Evolutionary conservation across 2,888 invertebrate species (phyloP).

Genomic region (Apoderus coryli): DNA sequence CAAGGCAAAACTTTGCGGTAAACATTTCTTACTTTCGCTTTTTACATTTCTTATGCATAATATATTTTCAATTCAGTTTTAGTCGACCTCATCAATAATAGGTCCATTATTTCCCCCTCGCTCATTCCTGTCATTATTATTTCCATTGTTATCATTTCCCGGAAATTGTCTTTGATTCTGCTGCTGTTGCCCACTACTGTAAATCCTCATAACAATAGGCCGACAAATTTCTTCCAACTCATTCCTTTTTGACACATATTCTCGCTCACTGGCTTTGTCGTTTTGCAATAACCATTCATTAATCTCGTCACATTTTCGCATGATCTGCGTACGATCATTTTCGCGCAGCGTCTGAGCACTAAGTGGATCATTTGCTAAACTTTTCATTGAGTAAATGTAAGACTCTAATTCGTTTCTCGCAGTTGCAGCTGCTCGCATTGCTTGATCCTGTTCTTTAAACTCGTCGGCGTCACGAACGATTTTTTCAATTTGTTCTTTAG

Average conservation of each 20-base stretch:
- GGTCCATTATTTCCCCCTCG: constrained; percentile 24
- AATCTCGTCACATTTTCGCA: constrained; percentile 38
- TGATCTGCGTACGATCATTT: constrained; percentile 25
- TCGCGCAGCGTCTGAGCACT: no score
- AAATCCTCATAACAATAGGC: constrained; percentile 36
- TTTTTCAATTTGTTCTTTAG: constrained; percentile 46
- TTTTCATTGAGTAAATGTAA: constrained; percentile 24
- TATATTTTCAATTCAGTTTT: no score
- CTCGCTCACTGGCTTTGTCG: constrained; percentile 43
- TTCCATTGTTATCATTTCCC: constrained; percentile 7
- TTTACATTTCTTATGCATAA: no score
- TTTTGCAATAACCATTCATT: constrained; percentile 50
- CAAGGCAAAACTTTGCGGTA: no score
- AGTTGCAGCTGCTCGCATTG: constrained; percentile 35
- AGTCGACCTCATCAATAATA: constrained; percentile 26
- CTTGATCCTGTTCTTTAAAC: constrained; percentile 40
- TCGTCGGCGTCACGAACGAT: constrained; percentile 41
- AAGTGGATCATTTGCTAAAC: constrained; percentile 21
- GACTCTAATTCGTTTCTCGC: constrained; percentile 38
- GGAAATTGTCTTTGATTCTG: constrained; percentile 21
- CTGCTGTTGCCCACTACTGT: constrained; percentile 9
- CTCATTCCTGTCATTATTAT: no score
- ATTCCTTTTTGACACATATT: constrained; percentile 42
- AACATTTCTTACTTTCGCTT: no score
- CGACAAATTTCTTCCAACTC: constrained; percentile 43